Evolutionary conservation across 37 sponge, comb jelly and placozoan species (phyloP).

Genomic region (Crambe crambe): DNA sequence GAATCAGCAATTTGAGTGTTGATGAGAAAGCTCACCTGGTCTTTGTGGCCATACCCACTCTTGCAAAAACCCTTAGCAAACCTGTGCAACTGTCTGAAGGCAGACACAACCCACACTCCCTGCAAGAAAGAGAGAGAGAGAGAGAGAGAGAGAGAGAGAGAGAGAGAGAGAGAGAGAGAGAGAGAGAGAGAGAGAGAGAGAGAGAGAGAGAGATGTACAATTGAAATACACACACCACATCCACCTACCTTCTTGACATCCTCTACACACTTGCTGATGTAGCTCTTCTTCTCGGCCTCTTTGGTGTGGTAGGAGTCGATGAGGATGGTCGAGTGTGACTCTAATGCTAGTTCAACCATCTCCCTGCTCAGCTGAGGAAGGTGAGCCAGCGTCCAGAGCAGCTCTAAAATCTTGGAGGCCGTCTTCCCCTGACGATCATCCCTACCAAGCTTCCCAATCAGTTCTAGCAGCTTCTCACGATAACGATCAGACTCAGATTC

Average conservation of each 20-base stretch:
- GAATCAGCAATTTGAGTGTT: not conserved
- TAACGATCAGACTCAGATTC: conserved; percentile 73
- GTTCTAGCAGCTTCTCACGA: conserved; percentile 72
- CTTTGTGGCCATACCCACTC: conserved; percentile 50
- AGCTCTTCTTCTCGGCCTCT: conserved; percentile 63
- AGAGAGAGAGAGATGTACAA: conserved; percentile 31
- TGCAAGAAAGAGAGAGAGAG: conserved; percentile 19
- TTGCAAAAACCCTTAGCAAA: conserved; percentile 66
- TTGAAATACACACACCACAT: not conserved
- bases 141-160: conserved; percentile 17
- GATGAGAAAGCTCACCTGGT: conserved; percentile 41
- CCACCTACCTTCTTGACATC: conserved; percentile 75
- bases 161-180: conserved; percentile 34
- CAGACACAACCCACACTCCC: conserved; percentile 74
- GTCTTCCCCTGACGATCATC: conserved; percentile 85
- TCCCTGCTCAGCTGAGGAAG: conserved; percentile 69
- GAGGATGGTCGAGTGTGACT: conserved; percentile 76
- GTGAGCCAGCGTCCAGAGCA: conserved; percentile 88
- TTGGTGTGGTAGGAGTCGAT: conserved; percentile 78
- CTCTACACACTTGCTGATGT: conserved; percentile 81
- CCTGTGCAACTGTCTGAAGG: conserved; percentile 65
- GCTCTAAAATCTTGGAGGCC: conserved; percentile 83
- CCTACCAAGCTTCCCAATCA: conserved; percentile 84
- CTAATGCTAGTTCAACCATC: conserved; percentile 88
- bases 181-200: conserved; percentile 35